A percentile compares a stretch with the other conserved stretches of the same genome.
Evolutionary conservation across 1,140 invertebrate species (phyloP).

Genomic region (Andrena cerasifolii): DNA sequence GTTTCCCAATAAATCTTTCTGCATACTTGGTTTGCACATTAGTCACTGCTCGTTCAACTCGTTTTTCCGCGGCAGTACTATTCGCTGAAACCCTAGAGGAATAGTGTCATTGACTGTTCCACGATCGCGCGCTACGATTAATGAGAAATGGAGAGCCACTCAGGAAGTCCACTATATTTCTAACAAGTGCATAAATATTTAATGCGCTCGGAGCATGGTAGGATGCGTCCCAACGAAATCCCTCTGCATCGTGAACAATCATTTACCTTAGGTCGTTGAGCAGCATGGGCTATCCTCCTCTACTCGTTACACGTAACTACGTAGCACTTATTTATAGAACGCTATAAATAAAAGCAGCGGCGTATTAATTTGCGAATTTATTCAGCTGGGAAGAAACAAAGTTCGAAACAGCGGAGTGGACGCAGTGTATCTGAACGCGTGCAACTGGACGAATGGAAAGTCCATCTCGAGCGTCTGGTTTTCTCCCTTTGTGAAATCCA

Average conservation of each 20-base stretch:
- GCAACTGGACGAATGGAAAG: background rate
- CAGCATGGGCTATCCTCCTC: conserved; percentile 6
- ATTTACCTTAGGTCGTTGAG: conserved; percentile 21
- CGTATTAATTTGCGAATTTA: too few relatives aligned
- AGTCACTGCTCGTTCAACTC: conserved; percentile 21
- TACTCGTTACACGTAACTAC: background rate
- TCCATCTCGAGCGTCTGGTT: background rate
- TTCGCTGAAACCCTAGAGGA: conserved; percentile 28
- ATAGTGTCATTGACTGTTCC: conserved; percentile 40
- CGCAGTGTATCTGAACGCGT: background rate
- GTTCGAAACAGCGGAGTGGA: background rate
- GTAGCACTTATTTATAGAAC: conserved; percentile 3
- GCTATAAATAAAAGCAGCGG: too few relatives aligned
- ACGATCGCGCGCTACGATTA: conserved; percentile 32
- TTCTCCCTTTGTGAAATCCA: conserved; percentile 1
- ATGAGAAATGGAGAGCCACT: conserved; percentile 21
- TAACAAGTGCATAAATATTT: conserved; percentile 53
- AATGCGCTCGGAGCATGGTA: conserved; percentile 14
- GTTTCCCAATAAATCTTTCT: conserved; percentile 27
- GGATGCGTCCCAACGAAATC: conserved; percentile 24
- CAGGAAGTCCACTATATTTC: conserved; percentile 27
- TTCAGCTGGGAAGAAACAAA: background rate
- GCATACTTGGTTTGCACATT: conserved; percentile 30
- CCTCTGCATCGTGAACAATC: conserved; percentile 43
- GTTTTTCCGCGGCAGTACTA: conserved; percentile 7